phyloP scores from a whole-genome alignment of 2,797 vertebrate species.

The Phataginus tetradactyla region DNA sequence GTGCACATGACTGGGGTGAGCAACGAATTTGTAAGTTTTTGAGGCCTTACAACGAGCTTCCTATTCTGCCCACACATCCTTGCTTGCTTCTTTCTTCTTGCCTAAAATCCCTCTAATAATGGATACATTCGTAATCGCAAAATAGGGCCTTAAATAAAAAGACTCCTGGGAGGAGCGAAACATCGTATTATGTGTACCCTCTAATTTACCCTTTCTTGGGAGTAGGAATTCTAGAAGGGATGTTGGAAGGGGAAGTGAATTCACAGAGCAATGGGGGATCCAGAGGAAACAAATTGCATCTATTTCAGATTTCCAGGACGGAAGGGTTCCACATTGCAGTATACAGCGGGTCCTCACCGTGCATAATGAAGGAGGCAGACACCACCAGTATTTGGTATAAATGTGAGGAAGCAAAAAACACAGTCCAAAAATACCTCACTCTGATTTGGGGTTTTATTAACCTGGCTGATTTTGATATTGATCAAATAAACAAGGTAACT shows the following conservation, averaged over 20 bases:
- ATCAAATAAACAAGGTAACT: neutral
- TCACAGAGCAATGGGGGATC: too few relatives aligned
- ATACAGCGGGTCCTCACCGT: neutral
- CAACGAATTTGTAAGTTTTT: neutral
- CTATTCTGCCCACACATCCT: neutral
- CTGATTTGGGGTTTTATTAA: neutral
- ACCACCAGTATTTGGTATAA: neutral
- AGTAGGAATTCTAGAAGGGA: neutral
- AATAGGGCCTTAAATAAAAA: slow-evolving; percentile 10
- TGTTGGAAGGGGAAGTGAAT: neutral
- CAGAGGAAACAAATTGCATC: too few relatives aligned
- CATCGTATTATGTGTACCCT: neutral
- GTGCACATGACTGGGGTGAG: neutral
- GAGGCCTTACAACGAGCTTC: neutral
- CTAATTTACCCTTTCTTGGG: neutral
- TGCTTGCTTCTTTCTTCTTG: neutral
- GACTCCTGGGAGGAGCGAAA: neutral
- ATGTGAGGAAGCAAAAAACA: neutral
- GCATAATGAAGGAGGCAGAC: neutral
- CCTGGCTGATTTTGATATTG: neutral
- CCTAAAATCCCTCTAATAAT: neutral
- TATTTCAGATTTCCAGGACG: neutral
- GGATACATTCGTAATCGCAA: neutral
- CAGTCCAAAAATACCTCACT: neutral
- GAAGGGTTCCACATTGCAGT: neutral